These are phyloP conservation scores for Catagonus wagneri DNA, from an alignment of 2,113 vertebrate genomes.

Conservation along the genomic window DNA sequence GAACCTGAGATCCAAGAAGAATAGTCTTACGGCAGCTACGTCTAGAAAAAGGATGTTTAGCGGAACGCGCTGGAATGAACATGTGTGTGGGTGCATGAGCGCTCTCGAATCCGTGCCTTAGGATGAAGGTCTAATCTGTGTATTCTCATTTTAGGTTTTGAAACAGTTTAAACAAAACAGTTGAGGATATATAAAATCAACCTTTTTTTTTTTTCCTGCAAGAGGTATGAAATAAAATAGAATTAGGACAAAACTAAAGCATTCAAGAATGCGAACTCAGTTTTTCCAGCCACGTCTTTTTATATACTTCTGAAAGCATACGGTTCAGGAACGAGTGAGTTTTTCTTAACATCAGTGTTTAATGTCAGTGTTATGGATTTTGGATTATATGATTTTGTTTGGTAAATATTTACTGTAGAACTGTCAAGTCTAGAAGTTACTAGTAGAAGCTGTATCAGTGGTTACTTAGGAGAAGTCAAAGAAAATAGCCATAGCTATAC, in stretches of 20 bases:
- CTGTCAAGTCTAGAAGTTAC: not conserved
- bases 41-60: not conserved
- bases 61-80: too few species aligned
- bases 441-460: not conserved
- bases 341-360: not conserved
- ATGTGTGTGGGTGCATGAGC: not conserved
- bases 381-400: not conserved
- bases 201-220: constrained; percentile 16
- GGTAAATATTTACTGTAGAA: not conserved
- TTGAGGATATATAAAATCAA: not conserved
- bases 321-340: not conserved
- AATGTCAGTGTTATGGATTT: not conserved
- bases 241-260: not conserved
- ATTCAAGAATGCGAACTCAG: not conserved
- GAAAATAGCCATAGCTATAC: not conserved
- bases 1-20: not conserved
- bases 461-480: not conserved
- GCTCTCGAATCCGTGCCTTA: too few species aligned
- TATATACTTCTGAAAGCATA: not conserved
- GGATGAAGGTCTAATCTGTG: not conserved
- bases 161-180: not conserved
- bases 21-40: not conserved
- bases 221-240: constrained; percentile 26
- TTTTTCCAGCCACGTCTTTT: not conserved
- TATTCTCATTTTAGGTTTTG: not conserved